Conservation (phyloP, 2,888 invertebrate genomes). For the Lomographa bimaculata region DNA sequence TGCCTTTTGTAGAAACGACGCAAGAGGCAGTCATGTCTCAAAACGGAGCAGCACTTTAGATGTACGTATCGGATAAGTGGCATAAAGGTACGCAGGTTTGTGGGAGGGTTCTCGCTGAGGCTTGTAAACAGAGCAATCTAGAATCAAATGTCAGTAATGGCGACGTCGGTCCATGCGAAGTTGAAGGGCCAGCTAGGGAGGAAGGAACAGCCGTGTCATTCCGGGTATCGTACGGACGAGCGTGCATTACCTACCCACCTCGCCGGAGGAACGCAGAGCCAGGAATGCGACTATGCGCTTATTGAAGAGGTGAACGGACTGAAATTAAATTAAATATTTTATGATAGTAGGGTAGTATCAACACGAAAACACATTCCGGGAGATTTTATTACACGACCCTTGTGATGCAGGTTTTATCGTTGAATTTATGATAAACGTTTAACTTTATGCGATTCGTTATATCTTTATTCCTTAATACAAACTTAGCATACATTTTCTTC, state of each 20-base stretch:
- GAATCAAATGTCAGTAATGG: conserved; percentile 72
- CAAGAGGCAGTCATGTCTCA: conserved; percentile 52
- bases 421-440: conserved; percentile 3
- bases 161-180: conserved; percentile 58
- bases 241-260: conserved; percentile 48
- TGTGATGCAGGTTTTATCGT: conserved; percentile 11
- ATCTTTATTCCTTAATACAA: too few relatives aligned
- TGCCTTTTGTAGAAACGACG: conserved; percentile 50
- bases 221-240: conserved; percentile 44
- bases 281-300: conserved; percentile 34
- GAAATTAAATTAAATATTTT: conserved; percentile 20
- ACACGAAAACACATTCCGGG: conserved; percentile 8
- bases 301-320: conserved; percentile 25
- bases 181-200: conserved; percentile 44
- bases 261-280: conserved; percentile 41
- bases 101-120: conserved; percentile 46
- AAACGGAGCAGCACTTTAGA: conserved; percentile 56
- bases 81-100: conserved; percentile 53
- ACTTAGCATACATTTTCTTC: too few relatives aligned
- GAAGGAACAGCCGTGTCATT: conserved; percentile 56
- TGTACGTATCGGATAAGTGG: conserved; percentile 61
- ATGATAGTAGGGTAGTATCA: conserved; percentile 9
- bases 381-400: conserved; percentile 10
- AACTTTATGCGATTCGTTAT: too few relatives aligned
- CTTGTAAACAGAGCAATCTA: conserved; percentile 72